Conservation (phyloP, 2,888 invertebrate species). For the Cryptus viduatorius region DNA sequence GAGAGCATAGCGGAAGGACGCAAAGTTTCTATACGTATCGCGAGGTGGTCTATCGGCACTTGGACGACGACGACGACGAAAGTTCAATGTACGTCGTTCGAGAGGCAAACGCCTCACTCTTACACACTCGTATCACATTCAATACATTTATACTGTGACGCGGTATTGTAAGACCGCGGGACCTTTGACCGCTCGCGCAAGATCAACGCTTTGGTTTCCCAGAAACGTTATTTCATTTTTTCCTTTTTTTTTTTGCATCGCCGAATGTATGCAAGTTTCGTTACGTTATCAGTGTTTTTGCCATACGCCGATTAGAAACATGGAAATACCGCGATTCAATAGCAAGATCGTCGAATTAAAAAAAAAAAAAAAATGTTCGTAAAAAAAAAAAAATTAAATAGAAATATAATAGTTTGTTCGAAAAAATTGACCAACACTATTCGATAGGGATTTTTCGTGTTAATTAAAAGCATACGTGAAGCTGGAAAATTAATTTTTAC, state of each 20-base stretch:
- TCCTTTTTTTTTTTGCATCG: background rate
- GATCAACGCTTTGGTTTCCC: conserved; percentile 40
- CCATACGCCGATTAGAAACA: background rate
- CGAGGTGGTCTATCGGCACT: conserved; percentile 10
- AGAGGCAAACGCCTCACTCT: conserved; percentile 7
- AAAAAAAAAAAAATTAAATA: no score
- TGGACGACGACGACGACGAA: conserved; percentile 29
- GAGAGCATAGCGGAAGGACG: conserved; percentile 37
- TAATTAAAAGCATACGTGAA: no score
- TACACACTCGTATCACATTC: conserved; percentile 35
- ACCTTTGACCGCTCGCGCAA: conserved; percentile 45
- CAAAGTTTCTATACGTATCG: conserved; percentile 25
- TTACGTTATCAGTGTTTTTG: conserved; percentile 9
- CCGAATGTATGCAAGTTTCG: conserved; percentile 6
- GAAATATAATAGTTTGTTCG: no score
- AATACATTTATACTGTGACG: conserved; percentile 34
- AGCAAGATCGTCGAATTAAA: no score
- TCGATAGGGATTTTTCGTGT: no score
- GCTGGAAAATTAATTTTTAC: no score
- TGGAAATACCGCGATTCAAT: no score
- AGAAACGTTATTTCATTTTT: conserved; percentile 6
- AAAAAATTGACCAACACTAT: no score
- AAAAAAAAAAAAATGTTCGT: no score
- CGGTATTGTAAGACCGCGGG: background rate
- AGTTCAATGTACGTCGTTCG: conserved; percentile 57